Evolutionary conservation across 2,113 vertebrate species (phyloP), one percentile per base, ranked within the genome.

Genomic region (Bufo bufo): DNA sequence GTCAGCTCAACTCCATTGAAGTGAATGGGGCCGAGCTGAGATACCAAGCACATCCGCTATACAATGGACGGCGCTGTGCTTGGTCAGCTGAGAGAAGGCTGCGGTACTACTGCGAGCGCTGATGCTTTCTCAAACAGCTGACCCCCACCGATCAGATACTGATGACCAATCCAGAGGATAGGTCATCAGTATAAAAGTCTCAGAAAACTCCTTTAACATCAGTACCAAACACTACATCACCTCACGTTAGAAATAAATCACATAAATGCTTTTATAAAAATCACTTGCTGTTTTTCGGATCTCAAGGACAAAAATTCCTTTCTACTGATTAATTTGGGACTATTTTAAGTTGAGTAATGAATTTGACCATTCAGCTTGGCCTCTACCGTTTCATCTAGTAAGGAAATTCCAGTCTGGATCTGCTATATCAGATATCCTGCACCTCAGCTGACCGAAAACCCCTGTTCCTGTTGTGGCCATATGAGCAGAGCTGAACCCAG

Each of bases 341-440:
- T 91, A 77, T 91, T 93, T 93, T 75, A 92, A 90, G 90, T 89
- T 89, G 89, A 92, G 90, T 90, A 84, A 86, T 93, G 92, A 91
- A 91, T 91, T 79, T 91, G 91, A 87, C 90, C 91, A 92, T 93
- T 93, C 92, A 91, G 91, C 91, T 90, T 87, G 91, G 85, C 92
- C 92, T 94, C 94, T 94, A 92, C 92, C 90, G 91, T 94, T 94
- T 94, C 93, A 94, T 86, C 93, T 90, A 92, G 91, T 92, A 93
- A 93, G 92, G 91, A 93, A 94, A 94, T 94, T 94, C 92, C 91
- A 92, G 16, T 89, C 90, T 58, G 88, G 91, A 92, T 87, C 87
- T 91, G 87, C 72, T 89, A 23, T 91, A 92, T 94, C 94, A 92
- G 69, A 90, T 94, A 89, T 93, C 93, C 85, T 90, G 10, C 89